A percentile compares a stretch with the other conserved stretches of the same genome.
Evolutionary conservation across 2,113 vertebrate genomes (phyloP).

Genomic region (Agelaius phoeniceus): DNA sequence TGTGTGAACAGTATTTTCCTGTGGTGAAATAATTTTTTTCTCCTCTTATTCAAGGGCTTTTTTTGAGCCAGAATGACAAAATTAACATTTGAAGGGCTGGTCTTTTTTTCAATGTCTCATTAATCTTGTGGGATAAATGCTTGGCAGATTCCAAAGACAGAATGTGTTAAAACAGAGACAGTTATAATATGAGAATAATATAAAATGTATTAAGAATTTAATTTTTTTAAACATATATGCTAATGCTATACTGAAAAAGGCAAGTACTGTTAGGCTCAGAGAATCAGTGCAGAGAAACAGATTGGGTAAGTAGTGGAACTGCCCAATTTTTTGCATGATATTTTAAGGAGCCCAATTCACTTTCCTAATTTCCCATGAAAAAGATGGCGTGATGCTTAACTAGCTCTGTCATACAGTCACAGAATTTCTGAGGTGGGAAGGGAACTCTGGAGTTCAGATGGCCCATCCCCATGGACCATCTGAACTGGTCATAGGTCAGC

Average conservation of each 20-base stretch:
- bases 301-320: not conserved
- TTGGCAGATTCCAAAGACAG: not conserved
- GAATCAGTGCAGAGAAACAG: not conserved
- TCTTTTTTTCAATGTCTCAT: not conserved
- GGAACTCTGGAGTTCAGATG: not conserved
- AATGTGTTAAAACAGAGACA: not conserved
- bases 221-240: not conserved
- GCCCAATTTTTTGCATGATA: not conserved
- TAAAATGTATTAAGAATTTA: not conserved
- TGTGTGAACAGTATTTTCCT: not conserved
- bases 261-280: not conserved
- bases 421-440: not conserved
- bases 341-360: not conserved
- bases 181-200: not conserved
- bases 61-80: not conserved
- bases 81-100: not conserved
- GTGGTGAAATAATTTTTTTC: not conserved
- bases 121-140: not conserved
- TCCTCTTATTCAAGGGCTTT: not conserved
- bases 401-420: not conserved
- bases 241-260: not conserved
- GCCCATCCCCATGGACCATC: fast-evolving
- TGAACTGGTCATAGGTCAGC: not conserved
- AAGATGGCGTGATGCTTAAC: not conserved
- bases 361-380: not conserved